phyloP scores from a whole-genome alignment of 2,797 vertebrate species.

The Diceros bicornis region DNA sequence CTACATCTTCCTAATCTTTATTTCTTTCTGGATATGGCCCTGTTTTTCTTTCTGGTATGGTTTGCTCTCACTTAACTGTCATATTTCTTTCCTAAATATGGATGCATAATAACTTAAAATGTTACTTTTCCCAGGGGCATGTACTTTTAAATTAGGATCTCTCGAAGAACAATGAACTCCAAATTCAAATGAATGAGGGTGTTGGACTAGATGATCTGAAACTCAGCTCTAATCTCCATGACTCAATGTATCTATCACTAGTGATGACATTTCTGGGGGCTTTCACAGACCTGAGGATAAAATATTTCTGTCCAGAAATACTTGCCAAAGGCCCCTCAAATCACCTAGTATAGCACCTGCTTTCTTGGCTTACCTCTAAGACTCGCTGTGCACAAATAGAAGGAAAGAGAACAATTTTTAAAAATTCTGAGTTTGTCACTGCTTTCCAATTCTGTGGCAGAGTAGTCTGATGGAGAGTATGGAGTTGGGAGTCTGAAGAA shows the following conservation, averaged over 20 bases:
- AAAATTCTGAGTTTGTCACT: background rate
- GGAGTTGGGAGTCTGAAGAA: background rate
- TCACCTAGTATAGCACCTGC: background rate
- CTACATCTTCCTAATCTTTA: background rate
- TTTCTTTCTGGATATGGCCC: background rate
- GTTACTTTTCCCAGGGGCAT: background rate
- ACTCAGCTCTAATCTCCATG: background rate
- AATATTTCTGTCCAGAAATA: slow-evolving; percentile 24
- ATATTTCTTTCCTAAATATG: background rate
- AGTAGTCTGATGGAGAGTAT: background rate
- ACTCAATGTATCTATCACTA: background rate
- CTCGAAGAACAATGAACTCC: background rate
- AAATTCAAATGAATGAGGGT: background rate
- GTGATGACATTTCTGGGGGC: background rate
- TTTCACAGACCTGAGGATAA: background rate
- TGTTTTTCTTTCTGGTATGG: slow-evolving; percentile 9
- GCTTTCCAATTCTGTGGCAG: background rate
- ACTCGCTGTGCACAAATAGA: background rate
- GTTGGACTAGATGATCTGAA: background rate
- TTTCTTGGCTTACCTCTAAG: slow-evolving; percentile 38
- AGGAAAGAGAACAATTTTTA: background rate
- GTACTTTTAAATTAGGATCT: slow-evolving; percentile 25
- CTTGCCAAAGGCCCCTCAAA: background rate
- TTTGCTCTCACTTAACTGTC: background rate
- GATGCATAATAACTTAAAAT: background rate